Evolutionary conservation across 2,113 vertebrate species (phyloP), one percentile per base, ranked within the genome.

Genomic region (Cheirogaleus medius): DNA sequence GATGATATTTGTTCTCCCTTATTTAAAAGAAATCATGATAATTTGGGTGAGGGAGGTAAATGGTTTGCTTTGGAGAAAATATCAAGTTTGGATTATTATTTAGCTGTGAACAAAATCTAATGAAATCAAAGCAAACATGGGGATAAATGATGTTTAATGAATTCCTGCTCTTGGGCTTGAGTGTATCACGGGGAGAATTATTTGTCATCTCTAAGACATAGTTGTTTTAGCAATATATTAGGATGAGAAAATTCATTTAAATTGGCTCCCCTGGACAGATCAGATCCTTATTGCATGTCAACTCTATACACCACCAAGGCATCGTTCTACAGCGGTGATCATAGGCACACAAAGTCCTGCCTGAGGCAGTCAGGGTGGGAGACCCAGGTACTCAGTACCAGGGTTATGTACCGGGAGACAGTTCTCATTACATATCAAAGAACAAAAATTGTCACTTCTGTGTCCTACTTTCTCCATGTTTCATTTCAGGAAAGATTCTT

Each of bases 321-420:
- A 17, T 64, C 12, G 23, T 17, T 37, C 71, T 27, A 6, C 0
- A 0, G 74, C 34, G 2, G 25, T 32, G 63, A 39, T 0, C 12
- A 21, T 12, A 13, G 27, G 60, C 60, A 29, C 13, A 8, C 0
- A 0, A 4, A 11, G 58, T 52, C 42, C n/a, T 34, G n/a, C 56
- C 27, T 32, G 5, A 25, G 39, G 15, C 8, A 5, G 23, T 64
- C 44, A 29, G 42, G 77, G 1, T 29, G 37, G 54, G 54, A n/a
- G n/a, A n/a, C n/a, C n/a, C n/a, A n/a, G n/a, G n/a, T n/a, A n/a
- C n/a, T n/a, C n/a, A n/a, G n/a, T n/a, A n/a, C n/a, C n/a, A n/a
- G n/a, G n/a, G n/a, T 81, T 68, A 3, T 4, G 18, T 69, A 1
- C 49, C 4, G 8, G 78, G 71, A 81, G 47, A 54, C 69, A 76